A percentile compares a stretch with the other conserved stretches of the same genome.
Conservation (phyloP, 2,888 invertebrate species). For the Aporophyla lueneburgensis region DNA sequence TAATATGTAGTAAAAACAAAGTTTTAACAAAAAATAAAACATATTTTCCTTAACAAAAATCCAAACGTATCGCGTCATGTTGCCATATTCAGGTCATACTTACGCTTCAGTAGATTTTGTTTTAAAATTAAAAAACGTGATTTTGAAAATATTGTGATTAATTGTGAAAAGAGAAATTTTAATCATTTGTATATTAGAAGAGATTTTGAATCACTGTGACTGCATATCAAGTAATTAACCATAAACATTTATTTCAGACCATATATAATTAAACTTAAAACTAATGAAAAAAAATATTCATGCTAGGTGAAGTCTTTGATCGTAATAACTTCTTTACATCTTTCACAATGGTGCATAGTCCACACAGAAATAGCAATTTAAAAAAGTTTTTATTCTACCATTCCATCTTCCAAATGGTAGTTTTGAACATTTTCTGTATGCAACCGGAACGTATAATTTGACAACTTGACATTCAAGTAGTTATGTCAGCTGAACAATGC, state of each 20-base stretch:
- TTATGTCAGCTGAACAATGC: constrained; percentile 77
- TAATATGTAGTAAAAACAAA: not conserved
- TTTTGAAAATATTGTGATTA: not conserved
- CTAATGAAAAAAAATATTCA: not conserved
- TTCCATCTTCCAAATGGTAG: constrained; percentile 20
- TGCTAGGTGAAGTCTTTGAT: not conserved
- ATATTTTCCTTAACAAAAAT: not conserved
- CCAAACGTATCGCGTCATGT: not conserved
- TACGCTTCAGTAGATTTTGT: not conserved
- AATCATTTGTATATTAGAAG: too few species aligned
- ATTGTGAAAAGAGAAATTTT: not conserved
- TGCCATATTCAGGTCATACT: not conserved
- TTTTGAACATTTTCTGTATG: not conserved
- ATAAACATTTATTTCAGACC: not conserved
- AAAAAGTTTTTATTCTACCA: constrained; percentile 1
- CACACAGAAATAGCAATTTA: not conserved
- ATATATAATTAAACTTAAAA: not conserved
- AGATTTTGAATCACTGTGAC: not conserved
- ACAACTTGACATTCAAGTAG: constrained; percentile 67
- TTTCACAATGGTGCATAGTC: not conserved
- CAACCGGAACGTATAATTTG: constrained; percentile 54
- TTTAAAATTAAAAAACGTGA: not conserved
- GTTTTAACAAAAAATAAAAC: constrained; percentile 6
- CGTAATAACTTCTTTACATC: not conserved
- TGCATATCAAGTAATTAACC: not conserved